Percentiles rank a stretch among this genome's conserved stretches.
Conservation (phyloP, 2,797 vertebrate genomes). For the Loris lydekkerianus region DNA sequence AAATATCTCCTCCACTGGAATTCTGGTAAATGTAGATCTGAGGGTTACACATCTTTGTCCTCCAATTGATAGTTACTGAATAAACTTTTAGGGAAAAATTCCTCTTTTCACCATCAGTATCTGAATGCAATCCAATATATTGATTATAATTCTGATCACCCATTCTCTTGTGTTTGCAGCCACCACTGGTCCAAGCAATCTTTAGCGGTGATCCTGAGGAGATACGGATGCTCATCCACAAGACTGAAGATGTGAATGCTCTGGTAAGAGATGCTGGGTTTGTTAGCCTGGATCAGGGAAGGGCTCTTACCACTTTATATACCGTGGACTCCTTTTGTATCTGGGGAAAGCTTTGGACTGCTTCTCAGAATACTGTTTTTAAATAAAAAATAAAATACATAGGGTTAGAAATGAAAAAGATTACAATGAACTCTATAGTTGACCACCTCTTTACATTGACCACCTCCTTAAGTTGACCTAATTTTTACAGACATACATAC, state of each 20-base stretch:
- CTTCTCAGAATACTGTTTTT: constrained; percentile 35
- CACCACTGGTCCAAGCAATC: constrained; percentile 97
- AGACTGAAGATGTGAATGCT: constrained; percentile 98
- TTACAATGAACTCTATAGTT: not conserved
- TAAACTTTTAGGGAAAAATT: not conserved
- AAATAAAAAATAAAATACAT: not conserved
- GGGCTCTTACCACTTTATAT: not conserved
- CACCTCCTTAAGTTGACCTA: no score
- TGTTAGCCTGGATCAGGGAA: not conserved
- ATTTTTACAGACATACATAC: no score
- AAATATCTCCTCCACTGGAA: not conserved
- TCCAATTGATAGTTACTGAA: not conserved
- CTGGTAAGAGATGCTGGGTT: constrained; percentile 90
- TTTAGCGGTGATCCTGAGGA: constrained; percentile 98
- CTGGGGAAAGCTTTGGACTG: not conserved
- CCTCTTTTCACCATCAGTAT: not conserved
- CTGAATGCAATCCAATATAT: not conserved
- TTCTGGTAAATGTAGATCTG: not conserved
- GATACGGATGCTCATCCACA: constrained; percentile 97
- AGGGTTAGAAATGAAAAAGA: not conserved
- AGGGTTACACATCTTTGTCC: not conserved
- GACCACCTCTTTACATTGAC: no score
- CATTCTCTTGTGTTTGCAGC: constrained; percentile 88
- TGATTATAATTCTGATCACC: not conserved
- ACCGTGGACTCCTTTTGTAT: not conserved